A percentile compares a stretch with the other conserved stretches of the same genome.
phyloP scores from a whole-genome alignment of 2,888 invertebrate species.

The Chaetogeoica ovagalla region DNA sequence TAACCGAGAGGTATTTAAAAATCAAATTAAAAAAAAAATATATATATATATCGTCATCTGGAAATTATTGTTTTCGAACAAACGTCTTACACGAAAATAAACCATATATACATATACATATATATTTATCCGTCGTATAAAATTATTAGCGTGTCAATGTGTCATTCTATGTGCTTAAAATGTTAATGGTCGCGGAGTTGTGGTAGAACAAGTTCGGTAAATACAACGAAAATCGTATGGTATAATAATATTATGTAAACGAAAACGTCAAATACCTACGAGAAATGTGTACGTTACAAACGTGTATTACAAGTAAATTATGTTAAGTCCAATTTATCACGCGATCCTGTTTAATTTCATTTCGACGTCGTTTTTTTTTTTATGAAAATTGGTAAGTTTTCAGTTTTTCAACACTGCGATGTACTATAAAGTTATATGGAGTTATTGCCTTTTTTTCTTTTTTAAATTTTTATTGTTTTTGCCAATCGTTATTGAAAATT shows the following conservation, averaged over 20 bases:
- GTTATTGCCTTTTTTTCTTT: no score
- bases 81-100: no score
- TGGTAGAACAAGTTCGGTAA: slow-evolving; percentile 28
- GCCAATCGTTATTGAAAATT: no score
- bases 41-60: no score
- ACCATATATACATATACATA: neutral
- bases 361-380: neutral
- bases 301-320: neutral
- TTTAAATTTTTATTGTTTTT: no score
- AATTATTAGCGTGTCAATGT: neutral
- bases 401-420: neutral
- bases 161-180: slow-evolving; percentile 15
- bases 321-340: slow-evolving; percentile 25
- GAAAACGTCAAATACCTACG: neutral
- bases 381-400: neutral
- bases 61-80: no score
- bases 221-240: neutral
- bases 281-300: neutral
- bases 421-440: no score
- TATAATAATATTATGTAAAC: neutral
- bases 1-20: no score
- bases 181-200: neutral
- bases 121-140: slow-evolving; percentile 2
- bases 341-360: slow-evolving; percentile 1
- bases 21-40: no score